Conservation (phyloP, 2,797 vertebrate genomes). For the Thaleichthys pacificus region DNA sequence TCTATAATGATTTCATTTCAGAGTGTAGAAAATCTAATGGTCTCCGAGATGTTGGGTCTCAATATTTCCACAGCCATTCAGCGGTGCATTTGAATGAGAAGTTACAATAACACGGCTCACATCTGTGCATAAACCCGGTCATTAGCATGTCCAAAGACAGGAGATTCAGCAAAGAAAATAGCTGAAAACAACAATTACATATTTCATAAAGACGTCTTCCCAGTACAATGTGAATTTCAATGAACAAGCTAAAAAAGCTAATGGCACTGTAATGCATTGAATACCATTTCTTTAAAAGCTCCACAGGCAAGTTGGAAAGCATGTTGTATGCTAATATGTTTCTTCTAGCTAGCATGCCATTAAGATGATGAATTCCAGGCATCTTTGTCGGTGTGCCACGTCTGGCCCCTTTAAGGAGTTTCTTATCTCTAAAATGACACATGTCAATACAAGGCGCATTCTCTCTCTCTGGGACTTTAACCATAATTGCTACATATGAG, state of each 20-base stretch:
- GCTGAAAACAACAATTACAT: conserved; percentile 31
- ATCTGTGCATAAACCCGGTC: not conserved
- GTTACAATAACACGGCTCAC: no score
- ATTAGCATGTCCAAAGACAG: not conserved
- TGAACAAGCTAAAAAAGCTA: conserved; percentile 11
- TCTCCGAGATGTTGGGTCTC: not conserved
- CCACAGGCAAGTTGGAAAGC: not conserved
- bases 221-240: conserved; percentile 40
- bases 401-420: conserved; percentile 9
- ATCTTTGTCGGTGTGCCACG: conserved; percentile 13
- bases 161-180: conserved; percentile 37
- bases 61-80: not conserved
- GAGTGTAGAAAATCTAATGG: not conserved
- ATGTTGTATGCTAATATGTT: not conserved
- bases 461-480: not conserved
- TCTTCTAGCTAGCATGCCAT: not conserved
- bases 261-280: not conserved
- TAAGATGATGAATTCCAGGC: not conserved
- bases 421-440: conserved; percentile 32
- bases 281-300: not conserved
- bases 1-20: not conserved
- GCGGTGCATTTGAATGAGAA: no score
- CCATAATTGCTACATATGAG: conserved; percentile 22
- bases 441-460: conserved; percentile 11
- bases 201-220: conserved; percentile 11